Percentiles rank a stretch among this genome's conserved stretches.
phyloP scores from a whole-genome alignment of 2,113 vertebrate genomes.

The Percina caprodes region DNA sequence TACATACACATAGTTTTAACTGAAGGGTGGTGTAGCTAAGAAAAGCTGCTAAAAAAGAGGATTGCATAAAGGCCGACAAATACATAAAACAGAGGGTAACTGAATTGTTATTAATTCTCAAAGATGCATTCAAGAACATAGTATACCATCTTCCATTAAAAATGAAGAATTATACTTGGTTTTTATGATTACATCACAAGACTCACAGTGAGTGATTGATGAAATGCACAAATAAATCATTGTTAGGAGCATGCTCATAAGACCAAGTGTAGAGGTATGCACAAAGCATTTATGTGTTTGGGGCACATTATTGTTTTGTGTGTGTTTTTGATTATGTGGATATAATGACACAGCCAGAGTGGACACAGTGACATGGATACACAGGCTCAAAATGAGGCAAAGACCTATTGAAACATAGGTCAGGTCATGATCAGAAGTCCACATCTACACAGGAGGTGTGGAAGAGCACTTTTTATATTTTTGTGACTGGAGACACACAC shows the following conservation, averaged over 20 bases:
- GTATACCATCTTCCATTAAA: neutral
- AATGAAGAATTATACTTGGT: neutral
- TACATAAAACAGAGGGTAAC: neutral
- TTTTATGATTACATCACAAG: neutral
- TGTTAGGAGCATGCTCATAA: no score
- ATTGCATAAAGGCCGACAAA: constrained; percentile 1
- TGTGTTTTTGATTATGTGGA: neutral
- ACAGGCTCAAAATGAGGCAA: neutral
- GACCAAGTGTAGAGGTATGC: no score
- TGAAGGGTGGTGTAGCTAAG: constrained; percentile 16
- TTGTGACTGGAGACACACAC: no score
- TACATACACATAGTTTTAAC: constrained; percentile 31
- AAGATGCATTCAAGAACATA: neutral
- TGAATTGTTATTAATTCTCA: neutral
- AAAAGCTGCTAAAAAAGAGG: constrained; percentile 16
- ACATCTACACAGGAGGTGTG: neutral
- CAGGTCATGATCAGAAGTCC: neutral
- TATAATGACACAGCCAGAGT: neutral
- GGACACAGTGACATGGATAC: neutral
- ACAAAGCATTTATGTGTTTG: neutral
- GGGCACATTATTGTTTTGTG: neutral
- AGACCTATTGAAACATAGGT: constrained; percentile 5
- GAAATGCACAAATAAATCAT: neutral
- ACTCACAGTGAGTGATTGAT: neutral
- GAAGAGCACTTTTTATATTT: neutral